A percentile compares a stretch with the other conserved stretches of the same genome.
These are phyloP conservation scores for Potorous gilbertii DNA, from an alignment of 2,797 vertebrate genomes.

Conservation along the genomic window DNA sequence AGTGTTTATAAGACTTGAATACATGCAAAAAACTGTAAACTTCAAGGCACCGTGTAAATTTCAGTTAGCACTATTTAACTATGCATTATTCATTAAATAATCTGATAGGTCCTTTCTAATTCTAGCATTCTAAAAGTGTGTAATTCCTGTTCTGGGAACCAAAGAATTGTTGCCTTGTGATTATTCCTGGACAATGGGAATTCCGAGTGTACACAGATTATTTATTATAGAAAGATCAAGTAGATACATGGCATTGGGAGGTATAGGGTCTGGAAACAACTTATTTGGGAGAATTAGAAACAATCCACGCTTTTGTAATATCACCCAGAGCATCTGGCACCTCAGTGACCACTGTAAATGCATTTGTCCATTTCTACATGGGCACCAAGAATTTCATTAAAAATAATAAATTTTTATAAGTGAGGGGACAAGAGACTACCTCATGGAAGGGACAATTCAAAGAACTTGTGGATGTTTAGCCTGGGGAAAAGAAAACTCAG, in stretches of 20 bases:
- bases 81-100: background rate
- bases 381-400: background rate
- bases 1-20: background rate
- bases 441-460: background rate
- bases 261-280: background rate
- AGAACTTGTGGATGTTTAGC: background rate
- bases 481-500: background rate
- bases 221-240: background rate
- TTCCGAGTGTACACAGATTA: background rate
- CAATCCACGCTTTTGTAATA: background rate
- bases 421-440: background rate
- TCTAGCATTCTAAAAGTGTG: background rate
- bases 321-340: background rate
- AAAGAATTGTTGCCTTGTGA: background rate
- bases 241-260: background rate
- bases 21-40: background rate
- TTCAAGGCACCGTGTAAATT: background rate
- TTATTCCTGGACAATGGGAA: background rate
- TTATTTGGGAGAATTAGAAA: background rate
- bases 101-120: background rate
- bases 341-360: background rate
- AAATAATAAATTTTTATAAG: background rate
- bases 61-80: background rate
- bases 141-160: background rate
- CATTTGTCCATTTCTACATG: background rate